Conservation (phyloP, 2,797 vertebrate genomes). For the Galago senegalensis region DNA sequence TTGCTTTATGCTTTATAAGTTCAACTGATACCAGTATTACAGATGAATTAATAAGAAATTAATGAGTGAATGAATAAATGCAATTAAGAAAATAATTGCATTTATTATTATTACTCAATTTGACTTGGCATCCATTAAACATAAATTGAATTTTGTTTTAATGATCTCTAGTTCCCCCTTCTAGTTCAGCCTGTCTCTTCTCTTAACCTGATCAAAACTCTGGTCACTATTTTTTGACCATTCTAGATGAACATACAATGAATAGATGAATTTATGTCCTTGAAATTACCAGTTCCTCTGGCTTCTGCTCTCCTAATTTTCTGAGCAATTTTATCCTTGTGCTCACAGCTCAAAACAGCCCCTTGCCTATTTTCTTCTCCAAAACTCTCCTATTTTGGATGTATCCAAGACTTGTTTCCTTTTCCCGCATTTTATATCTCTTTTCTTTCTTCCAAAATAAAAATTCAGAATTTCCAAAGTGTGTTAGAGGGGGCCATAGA, state of each 20-base stretch:
- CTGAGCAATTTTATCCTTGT: not conserved
- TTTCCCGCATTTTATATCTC: not conserved
- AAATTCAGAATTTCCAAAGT: not conserved
- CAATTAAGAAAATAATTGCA: slow-evolving; percentile 8
- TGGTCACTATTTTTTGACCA: not conserved
- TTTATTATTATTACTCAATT: not conserved
- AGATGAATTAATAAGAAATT: not conserved
- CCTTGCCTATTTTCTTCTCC: not conserved
- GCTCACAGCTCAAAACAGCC: not conserved
- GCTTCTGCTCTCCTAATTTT: not conserved
- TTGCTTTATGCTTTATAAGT: not conserved
- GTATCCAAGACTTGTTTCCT: not conserved
- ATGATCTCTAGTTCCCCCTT: not conserved
- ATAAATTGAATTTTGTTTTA: not conserved
- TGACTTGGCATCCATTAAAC: not conserved
- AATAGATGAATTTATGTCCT: not conserved
- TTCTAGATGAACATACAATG: not conserved
- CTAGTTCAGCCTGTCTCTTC: not conserved
- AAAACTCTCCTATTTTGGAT: not conserved
- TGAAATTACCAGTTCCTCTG: not conserved
- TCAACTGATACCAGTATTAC: not conserved
- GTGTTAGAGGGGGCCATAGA: not conserved
- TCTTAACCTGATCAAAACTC: not conserved
- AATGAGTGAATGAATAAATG: not conserved
- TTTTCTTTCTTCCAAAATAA: not conserved